These are phyloP conservation scores for Polydrusus pterygomalis DNA, from an alignment of 2,888 invertebrate species.

Conservation along the genomic window DNA sequence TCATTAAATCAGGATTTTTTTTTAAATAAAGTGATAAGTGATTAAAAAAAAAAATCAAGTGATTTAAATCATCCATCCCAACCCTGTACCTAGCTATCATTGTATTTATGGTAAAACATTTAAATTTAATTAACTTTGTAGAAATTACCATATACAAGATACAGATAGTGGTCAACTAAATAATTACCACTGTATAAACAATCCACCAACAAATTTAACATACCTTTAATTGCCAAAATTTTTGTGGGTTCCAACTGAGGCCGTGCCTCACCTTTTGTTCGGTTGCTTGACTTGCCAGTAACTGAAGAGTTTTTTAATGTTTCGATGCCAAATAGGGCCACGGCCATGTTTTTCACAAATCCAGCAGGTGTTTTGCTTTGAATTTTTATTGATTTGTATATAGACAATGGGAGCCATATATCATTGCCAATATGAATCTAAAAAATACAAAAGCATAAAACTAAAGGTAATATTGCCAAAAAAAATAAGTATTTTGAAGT, in stretches of 20 bases:
- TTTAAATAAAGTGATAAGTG: too few species aligned
- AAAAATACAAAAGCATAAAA: background rate
- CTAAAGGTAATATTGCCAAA: background rate
- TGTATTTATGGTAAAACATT: too few species aligned
- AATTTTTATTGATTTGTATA: background rate
- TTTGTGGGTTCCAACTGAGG: background rate
- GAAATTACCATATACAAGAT: too few species aligned
- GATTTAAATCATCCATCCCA: too few species aligned
- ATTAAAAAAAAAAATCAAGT: too few species aligned
- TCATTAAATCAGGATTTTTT: too few species aligned
- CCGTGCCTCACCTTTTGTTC: background rate
- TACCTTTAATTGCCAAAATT: background rate
- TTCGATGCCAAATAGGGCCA: background rate
- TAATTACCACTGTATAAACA: background rate
- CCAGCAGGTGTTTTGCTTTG: background rate
- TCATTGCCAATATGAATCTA: conserved; percentile 1
- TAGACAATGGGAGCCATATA: background rate
- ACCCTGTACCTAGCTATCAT: too few species aligned
- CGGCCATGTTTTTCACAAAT: background rate
- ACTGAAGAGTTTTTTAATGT: background rate
- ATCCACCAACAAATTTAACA: background rate
- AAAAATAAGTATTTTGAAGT: too few species aligned
- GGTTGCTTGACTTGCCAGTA: background rate
- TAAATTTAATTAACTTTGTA: too few species aligned
- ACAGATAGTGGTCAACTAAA: background rate